These are phyloP conservation scores for Sclerurus mexicanus DNA, from an alignment of 2,113 vertebrate genomes.

Conservation along the genomic window DNA sequence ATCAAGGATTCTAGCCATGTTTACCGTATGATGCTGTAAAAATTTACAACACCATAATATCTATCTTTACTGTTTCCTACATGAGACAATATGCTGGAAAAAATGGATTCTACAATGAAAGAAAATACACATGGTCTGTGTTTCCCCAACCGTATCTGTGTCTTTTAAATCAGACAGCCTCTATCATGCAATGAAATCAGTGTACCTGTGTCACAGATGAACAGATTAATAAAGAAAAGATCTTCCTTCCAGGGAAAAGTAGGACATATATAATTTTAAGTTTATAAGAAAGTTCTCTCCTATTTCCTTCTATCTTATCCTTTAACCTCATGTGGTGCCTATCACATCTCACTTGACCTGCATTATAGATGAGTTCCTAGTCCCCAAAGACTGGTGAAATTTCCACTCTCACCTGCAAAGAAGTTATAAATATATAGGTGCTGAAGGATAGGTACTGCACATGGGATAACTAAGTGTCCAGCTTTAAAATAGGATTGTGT, in stretches of 20 bases:
- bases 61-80: background rate
- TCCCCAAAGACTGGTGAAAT: background rate
- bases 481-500: background rate
- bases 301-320: background rate
- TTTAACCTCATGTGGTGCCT: background rate
- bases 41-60: background rate
- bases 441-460: background rate
- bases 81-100: background rate
- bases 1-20: background rate
- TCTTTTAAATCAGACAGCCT: background rate
- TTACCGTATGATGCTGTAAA: background rate
- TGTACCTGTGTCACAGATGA: background rate
- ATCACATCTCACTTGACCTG: background rate
- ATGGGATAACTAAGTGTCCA: background rate
- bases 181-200: background rate
- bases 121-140: background rate
- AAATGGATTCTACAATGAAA: background rate
- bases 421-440: background rate
- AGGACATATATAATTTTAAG: background rate
- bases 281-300: background rate
- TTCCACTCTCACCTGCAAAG: background rate
- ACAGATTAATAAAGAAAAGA: background rate
- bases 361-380: background rate
- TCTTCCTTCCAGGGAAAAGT: background rate
- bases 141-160: background rate